Percentiles rank a stretch among this genome's conserved stretches.
Evolutionary conservation across 2,797 vertebrate species (phyloP).

Genomic region (Anas capensis): DNA sequence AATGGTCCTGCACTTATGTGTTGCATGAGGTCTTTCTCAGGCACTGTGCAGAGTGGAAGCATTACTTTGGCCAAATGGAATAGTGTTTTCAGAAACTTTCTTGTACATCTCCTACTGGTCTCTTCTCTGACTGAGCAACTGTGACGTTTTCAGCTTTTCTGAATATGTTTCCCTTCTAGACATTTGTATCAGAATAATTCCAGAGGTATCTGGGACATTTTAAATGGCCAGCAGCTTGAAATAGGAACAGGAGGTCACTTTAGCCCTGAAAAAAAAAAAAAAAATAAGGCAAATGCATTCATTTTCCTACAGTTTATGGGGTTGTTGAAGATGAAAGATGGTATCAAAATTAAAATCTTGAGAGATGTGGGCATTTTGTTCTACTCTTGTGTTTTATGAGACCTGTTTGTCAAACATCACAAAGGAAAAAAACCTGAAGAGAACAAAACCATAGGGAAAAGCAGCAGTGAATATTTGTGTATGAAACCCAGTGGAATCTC

Average conservation of each 20-base stretch:
- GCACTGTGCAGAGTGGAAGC: background rate
- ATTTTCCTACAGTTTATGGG: background rate
- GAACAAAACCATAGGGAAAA: conserved; percentile 13
- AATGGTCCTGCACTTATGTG: background rate
- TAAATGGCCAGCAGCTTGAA: background rate
- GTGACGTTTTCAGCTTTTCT: background rate
- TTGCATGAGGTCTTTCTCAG: background rate
- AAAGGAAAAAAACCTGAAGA: background rate
- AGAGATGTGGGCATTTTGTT: background rate
- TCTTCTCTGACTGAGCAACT: background rate
- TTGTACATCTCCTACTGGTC: background rate
- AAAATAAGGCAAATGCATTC: background rate
- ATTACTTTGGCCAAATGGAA: background rate
- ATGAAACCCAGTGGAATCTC: conserved; percentile 27
- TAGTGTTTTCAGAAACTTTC: background rate
- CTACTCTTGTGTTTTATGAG: background rate
- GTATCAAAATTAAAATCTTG: background rate
- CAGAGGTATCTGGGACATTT: background rate
- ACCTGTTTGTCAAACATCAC: background rate
- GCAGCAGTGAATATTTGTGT: background rate
- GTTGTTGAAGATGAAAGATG: background rate
- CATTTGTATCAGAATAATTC: background rate
- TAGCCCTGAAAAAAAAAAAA: background rate
- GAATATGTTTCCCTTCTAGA: background rate
- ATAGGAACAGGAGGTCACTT: background rate